Evolutionary conservation across 1,140 invertebrate genomes (phyloP).

Genomic region (Drosophila teissieri): DNA sequence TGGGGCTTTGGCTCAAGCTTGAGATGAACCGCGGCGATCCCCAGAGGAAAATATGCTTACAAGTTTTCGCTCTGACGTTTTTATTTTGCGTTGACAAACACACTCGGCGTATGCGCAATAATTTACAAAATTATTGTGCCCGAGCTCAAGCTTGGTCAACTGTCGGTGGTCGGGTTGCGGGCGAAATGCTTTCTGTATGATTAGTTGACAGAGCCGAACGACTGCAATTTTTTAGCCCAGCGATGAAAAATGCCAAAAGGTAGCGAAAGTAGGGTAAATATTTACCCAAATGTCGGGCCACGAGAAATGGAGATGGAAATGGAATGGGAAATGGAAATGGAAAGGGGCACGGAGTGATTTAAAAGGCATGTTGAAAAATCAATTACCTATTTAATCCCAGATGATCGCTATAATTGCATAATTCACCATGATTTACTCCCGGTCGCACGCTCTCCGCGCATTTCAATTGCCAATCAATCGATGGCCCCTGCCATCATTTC

Average conservation of each 20-base stretch:
- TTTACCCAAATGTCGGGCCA: slow-evolving; percentile 22
- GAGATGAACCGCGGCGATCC: slow-evolving; percentile 9
- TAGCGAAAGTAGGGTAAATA: slow-evolving; percentile 37
- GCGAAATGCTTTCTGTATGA: slow-evolving; percentile 70
- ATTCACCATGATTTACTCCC: slow-evolving; percentile 45
- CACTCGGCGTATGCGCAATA: slow-evolving; percentile 76
- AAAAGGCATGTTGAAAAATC: slow-evolving; percentile 5
- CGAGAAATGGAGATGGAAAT: slow-evolving; percentile 10
- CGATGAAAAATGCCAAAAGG: slow-evolving; percentile 21
- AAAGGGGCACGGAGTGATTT: slow-evolving; percentile 1
- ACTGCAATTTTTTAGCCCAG: slow-evolving; percentile 31
- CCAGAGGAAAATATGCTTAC: slow-evolving; percentile 36
- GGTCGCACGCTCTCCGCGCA: slow-evolving; percentile 25
- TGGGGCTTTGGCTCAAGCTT: slow-evolving; percentile 30
- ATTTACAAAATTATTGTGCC: slow-evolving; percentile 70
- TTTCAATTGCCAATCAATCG: slow-evolving; percentile 56
- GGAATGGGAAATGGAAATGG: neutral
- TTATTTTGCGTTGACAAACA: slow-evolving; percentile 60
- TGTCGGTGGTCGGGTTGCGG: slow-evolving; percentile 6
- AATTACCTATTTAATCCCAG: slow-evolving; percentile 46
- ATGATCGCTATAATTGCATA: slow-evolving; percentile 44
- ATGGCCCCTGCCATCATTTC: slow-evolving; percentile 11
- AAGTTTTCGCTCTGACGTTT: slow-evolving; percentile 36
- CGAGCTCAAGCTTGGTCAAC: slow-evolving; percentile 13
- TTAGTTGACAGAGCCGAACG: slow-evolving; percentile 66